Base-by-base conservation (phyloP, 1,140 invertebrate species). In the Drosophila yakuba region DNA sequence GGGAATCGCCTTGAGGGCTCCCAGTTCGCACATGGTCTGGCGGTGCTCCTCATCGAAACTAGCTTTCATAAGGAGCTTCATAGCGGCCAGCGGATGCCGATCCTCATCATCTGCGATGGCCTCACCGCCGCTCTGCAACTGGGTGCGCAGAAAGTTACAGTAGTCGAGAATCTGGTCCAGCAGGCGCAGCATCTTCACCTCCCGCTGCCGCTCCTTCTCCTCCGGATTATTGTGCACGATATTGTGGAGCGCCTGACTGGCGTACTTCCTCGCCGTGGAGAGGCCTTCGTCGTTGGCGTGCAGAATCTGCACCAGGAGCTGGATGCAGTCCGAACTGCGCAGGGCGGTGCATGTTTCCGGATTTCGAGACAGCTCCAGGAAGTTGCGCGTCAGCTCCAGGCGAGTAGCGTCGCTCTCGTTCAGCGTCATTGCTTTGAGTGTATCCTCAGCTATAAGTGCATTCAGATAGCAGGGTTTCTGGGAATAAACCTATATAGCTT, bases 1-100 rank as follows among this genome's bases (percentile, higher is more conserved):
- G 0, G 98, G 97, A 28, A 99, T 95, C 0, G 97, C 96, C 85
- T 98, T 97, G 2, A 99, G 94, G 0, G 97, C 98, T 41, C 98
- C 98, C 32, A 99, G 93, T 78, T 97, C 96, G 91, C 98, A 99
- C 94, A 99, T 99, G 0, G 98, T 97, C 90, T 97, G 96, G 7
- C 98, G 94, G 92, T 99, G 97, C 74, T 98, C 97, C 90, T 99
- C 98, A 92, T 99, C 98, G 93, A 99, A 99, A 0, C 98, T 99
- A 4, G 98, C 93, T 90, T 98, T 98, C 97, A 99, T 99, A 11
- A 99, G 93, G 56, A 97, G 96, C 2, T 97, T 97, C 59, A 98
- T 96, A 20, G 97, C 95, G 91, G 93, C 96, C 93, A 90, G 95
- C 0, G 98, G 98, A 93, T 99, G 97, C 55, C 96, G 94, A 54